These are phyloP conservation scores for Drosophila aldrichi DNA, from an alignment of 2,888 invertebrate species.

Conservation along the genomic window DNA sequence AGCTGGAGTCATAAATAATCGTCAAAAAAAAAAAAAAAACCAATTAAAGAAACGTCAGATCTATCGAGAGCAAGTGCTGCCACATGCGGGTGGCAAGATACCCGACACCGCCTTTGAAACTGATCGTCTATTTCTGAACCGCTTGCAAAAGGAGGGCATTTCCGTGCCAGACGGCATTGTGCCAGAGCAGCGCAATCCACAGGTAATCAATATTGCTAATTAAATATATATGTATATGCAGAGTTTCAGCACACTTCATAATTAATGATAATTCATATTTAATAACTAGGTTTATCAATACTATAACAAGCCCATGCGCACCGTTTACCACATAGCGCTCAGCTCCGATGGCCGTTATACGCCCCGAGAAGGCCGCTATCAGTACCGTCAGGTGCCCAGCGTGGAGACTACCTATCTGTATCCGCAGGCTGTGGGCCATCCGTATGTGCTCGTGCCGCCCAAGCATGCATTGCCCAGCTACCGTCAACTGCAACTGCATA, in stretches of 20 bases:
- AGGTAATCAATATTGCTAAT: constrained; percentile 63
- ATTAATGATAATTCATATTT: background rate
- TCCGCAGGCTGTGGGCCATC: constrained; percentile 84
- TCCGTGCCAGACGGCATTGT: constrained; percentile 87
- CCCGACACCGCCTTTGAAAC: constrained; percentile 88
- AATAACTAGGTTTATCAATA: constrained; percentile 83
- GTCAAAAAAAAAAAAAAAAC: constrained; percentile 58
- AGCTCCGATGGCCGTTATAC: constrained; percentile 87
- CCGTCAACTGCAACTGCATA: constrained; percentile 80
- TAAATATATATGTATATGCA: background rate
- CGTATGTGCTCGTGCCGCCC: constrained; percentile 60
- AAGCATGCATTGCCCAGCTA: constrained; percentile 79
- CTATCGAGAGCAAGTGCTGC: constrained; percentile 88
- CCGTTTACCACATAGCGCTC: constrained; percentile 85
- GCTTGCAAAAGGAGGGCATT: constrained; percentile 88
- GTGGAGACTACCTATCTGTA: constrained; percentile 88
- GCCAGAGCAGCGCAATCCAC: constrained; percentile 86
- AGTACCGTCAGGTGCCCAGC: constrained; percentile 84
- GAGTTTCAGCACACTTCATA: background rate
- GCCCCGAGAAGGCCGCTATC: constrained; percentile 86
- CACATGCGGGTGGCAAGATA: constrained; percentile 88
- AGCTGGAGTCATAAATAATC: constrained; percentile 45
- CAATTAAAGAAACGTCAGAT: constrained; percentile 87
- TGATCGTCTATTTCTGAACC: constrained; percentile 87
- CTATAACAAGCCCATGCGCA: constrained; percentile 79